Percentiles rank a stretch among this genome's conserved stretches.
Evolutionary conservation across 2,797 vertebrate genomes (phyloP).

Genomic region (Phoxinus dragarum): DNA sequence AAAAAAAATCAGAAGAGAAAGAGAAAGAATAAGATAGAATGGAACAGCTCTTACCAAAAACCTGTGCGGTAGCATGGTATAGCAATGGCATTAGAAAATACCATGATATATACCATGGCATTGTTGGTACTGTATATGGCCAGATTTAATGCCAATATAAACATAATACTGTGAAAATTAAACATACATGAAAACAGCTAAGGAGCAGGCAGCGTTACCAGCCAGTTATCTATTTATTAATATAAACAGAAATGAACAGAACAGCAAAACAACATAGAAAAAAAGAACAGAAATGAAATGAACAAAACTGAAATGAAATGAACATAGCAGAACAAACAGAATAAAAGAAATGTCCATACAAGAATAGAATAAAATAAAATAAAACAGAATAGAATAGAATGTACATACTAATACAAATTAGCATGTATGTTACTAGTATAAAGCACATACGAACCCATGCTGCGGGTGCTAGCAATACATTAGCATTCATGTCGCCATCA

Average conservation of each 20-base stretch:
- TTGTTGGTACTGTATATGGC: neutral
- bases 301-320: neutral
- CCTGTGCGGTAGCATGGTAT: neutral
- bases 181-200: neutral
- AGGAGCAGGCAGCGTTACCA: neutral
- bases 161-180: neutral
- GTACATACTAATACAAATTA: neutral
- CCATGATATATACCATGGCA: neutral
- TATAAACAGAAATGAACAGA: neutral
- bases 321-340: neutral
- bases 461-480: neutral
- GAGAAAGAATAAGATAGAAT: neutral
- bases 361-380: neutral
- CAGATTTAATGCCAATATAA: neutral
- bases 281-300: constrained; percentile 29
- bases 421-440: neutral
- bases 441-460: neutral
- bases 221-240: neutral
- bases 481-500: constrained; percentile 33
- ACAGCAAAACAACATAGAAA: constrained; percentile 9
- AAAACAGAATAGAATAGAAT: neutral
- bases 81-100: neutral
- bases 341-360: neutral
- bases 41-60: neutral
- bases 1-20: neutral